Conservation (phyloP, 1,140 invertebrate genomes). For the Subanguina moxae region DNA sequence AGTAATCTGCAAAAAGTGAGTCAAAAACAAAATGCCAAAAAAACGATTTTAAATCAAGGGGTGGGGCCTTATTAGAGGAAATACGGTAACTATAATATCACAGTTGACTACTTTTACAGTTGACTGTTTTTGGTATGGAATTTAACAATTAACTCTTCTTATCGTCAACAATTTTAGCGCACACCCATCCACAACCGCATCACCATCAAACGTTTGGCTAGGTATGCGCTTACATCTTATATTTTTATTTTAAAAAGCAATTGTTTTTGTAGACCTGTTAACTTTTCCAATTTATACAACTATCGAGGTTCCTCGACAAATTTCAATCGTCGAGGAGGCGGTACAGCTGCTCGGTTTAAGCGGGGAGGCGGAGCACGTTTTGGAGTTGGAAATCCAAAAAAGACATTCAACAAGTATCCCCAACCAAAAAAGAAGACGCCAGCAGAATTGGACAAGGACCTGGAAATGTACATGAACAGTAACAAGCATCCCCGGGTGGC, state of each 20-base stretch:
- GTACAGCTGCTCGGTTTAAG: background rate
- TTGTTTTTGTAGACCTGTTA: background rate
- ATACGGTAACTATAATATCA: too few species aligned
- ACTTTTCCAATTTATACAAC: background rate
- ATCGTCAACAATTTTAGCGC: background rate
- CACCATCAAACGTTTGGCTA: background rate
- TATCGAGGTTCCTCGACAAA: background rate
- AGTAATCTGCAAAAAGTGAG: too few species aligned
- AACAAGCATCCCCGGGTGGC: slow-evolving; percentile 13
- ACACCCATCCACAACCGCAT: background rate
- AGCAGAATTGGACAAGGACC: slow-evolving; percentile 15
- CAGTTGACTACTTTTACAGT: too few species aligned
- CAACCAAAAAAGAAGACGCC: slow-evolving; percentile 16
- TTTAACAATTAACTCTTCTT: too few species aligned
- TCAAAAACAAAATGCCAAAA: too few species aligned
- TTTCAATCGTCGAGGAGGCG: background rate
- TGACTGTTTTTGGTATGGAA: too few species aligned
- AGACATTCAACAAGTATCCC: background rate
- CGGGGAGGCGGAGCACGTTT: background rate
- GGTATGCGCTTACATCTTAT: background rate
- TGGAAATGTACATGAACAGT: slow-evolving; percentile 20
- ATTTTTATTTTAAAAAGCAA: background rate
- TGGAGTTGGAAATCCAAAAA: background rate
- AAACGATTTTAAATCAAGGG: too few species aligned
- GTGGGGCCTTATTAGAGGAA: too few species aligned